These are phyloP conservation scores for Meandrina meandrites DNA, from an alignment of 92 coral and sea anemone genomes.

Conservation along the genomic window DNA sequence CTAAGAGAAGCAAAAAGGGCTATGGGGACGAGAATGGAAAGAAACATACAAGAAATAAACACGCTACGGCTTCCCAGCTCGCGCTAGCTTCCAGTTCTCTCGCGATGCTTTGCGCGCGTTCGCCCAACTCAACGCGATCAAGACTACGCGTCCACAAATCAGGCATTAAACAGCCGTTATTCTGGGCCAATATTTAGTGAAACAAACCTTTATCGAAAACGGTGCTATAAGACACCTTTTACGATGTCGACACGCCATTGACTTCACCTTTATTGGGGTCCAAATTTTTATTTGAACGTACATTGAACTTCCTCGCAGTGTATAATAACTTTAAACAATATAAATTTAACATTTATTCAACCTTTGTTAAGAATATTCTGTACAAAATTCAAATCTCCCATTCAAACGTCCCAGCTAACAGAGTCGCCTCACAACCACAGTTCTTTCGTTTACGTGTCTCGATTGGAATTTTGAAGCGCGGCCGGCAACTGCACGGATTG, in stretches of 20 bases:
- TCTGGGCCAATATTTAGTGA: too few species aligned
- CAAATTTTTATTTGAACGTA: slow-evolving; percentile 13
- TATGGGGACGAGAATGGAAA: too few species aligned
- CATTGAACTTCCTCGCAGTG: background rate
- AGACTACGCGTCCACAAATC: background rate
- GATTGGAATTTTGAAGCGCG: too few species aligned
- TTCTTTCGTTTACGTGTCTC: background rate
- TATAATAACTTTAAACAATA: background rate
- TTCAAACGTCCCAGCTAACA: background rate
- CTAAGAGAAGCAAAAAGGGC: too few species aligned
- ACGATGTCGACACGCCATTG: background rate
- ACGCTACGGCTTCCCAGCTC: background rate
- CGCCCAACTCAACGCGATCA: background rate
- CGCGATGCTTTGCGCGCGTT: background rate
- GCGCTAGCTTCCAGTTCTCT: background rate
- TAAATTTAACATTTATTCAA: slow-evolving; percentile 12
- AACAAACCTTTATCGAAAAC: too few species aligned
- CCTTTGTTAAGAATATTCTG: background rate
- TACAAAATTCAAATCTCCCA: background rate
- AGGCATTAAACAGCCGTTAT: background rate
- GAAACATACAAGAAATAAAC: background rate
- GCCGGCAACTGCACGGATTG: too few species aligned
- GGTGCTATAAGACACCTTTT: too few species aligned
- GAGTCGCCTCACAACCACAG: background rate
- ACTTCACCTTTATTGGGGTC: background rate